Evolutionary conservation across 1,140 invertebrate species (phyloP), one percentile per base, ranked within the genome.

Genomic region (Trichomalopsis sarcophagae): DNA sequence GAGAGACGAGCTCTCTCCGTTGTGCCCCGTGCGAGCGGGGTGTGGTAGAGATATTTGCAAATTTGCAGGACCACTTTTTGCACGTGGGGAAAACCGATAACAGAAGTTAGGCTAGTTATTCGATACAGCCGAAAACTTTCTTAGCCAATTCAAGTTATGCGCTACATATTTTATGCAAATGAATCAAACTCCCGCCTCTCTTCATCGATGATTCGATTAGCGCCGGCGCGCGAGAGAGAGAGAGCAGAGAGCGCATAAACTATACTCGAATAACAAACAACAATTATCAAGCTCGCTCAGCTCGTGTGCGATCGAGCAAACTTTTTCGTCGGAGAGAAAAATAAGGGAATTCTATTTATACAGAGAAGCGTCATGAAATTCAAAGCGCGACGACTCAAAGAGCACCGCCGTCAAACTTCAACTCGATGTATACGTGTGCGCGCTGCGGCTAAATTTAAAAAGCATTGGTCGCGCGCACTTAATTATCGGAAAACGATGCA

Each of bases 401-500:
- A 62, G 21, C 55, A 3, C 1, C 17, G 55, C 55, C 17, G 55
- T 7, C 17, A 62, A 62, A 62, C 3, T n/a, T 62, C 5, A 62
- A 55, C 50, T 55, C 36, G 36, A 0, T 40, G 36, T 40, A 40
- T 40, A 2, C 2, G 36, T 40, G 36, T 9, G 3, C 36, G 40
- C 40, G 40, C 40, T 44, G 40, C 40, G 9, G 40, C 50, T 55
- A 17, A 55, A 55, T 55, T 55, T 55, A 21, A 55, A 62, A 62
- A n/a, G 21, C 21, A n/a, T 21, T 21, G 55, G 17, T 62, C 6
- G 17, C 4, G 55, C 17, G 21, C 55, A 7, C 55, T 62, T 62
- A 62, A 62, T 62, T 62, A 62, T 62, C 55, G 55, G n/a, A 62
- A 62, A 62, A 62, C 55, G 55, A 62, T 62, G 21, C 55, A 62